Percentiles rank a stretch among this genome's conserved stretches.
Evolutionary conservation across 2,113 vertebrate species (phyloP).

Genomic region (Cyrtonyx montezumae): DNA sequence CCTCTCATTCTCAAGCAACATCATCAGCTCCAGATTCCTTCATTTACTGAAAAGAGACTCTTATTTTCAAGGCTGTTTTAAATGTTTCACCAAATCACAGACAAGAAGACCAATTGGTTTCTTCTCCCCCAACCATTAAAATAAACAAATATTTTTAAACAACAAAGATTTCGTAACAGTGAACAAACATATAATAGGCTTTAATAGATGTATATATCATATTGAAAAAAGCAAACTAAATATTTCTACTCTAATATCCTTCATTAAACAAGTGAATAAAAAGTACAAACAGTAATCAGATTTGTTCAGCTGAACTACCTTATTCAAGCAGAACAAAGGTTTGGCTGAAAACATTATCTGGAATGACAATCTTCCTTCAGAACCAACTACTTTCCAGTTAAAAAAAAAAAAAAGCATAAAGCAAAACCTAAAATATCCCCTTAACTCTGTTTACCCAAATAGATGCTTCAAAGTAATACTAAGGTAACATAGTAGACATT

Average conservation of each 20-base stretch:
- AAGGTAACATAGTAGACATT: neutral
- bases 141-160: neutral
- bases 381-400: neutral
- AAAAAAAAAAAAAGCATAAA: neutral
- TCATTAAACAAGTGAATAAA: neutral
- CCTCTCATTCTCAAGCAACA: neutral
- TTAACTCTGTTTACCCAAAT: slow-evolving; percentile 6
- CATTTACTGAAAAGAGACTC: neutral
- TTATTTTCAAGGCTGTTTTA: neutral
- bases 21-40: neutral
- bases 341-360: neutral
- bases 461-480: neutral
- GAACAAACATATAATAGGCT: neutral
- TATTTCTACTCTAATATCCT: neutral
- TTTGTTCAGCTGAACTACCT: neutral
- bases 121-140: neutral
- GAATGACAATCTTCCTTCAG: neutral
- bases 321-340: neutral
- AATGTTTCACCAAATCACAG: neutral
- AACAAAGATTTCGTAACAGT: neutral
- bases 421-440: neutral
- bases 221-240: neutral
- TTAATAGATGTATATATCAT: neutral
- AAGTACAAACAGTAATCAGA: neutral
- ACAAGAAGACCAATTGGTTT: rapidly evolving